phyloP scores from a whole-genome alignment of 2,888 invertebrate genomes.

The Molorchus minor region DNA sequence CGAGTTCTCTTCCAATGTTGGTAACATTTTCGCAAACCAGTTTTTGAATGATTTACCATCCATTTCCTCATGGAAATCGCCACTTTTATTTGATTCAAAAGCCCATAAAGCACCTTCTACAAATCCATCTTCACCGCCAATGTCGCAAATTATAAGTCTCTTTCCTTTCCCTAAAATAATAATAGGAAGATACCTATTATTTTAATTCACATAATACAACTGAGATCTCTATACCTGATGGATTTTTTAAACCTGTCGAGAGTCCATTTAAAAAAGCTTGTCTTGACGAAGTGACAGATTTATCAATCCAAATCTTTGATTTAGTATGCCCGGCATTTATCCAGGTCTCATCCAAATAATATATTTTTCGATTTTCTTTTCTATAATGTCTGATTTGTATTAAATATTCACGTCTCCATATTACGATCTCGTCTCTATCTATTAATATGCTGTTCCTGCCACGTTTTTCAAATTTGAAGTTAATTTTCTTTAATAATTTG shows the following conservation, averaged over 20 bases:
- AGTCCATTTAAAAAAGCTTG: constrained; percentile 27
- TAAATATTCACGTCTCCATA: constrained; percentile 12
- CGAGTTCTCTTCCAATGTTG: constrained; percentile 26
- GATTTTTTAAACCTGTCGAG: constrained; percentile 36
- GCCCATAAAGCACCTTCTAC: constrained; percentile 24
- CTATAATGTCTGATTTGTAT: constrained; percentile 19
- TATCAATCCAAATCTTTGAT: constrained; percentile 21
- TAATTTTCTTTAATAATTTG: neutral
- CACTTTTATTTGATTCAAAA: constrained; percentile 32
- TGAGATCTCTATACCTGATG: constrained; percentile 26
- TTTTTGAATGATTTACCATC: constrained; percentile 32
- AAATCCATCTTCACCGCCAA: constrained; percentile 37
- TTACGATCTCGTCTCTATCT: constrained; percentile 4
- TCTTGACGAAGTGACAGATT: constrained; percentile 16
- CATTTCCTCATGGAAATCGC: constrained; percentile 33
- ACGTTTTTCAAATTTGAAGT: constrained; percentile 3
- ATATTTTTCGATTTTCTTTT: constrained; percentile 29
- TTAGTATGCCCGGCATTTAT: constrained; percentile 37
- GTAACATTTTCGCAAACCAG: constrained; percentile 32
- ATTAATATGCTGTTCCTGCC: constrained; percentile 5
- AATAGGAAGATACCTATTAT: no score
- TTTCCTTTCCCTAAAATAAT: constrained; percentile 26
- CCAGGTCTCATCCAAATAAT: constrained; percentile 40
- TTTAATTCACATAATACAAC: constrained; percentile 4
- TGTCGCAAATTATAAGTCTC: constrained; percentile 32